Base-by-base conservation (phyloP, 2,888 invertebrate genomes). In the Meteorus cinctellus region DNA sequence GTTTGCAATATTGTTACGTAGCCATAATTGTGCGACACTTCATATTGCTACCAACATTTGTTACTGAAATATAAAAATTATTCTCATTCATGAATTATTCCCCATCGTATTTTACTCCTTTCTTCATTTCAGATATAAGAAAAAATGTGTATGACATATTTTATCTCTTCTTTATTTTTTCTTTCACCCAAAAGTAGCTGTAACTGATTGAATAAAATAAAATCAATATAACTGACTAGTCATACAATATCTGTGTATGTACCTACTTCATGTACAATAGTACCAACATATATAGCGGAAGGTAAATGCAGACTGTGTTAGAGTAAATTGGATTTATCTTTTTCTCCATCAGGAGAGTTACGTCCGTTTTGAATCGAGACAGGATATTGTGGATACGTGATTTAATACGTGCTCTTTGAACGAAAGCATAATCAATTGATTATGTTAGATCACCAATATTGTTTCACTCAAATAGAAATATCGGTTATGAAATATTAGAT, bases 291-390 rank as follows among this genome's bases (percentile, higher is more conserved):
- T n/a, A 55, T 27, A 55, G 27, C 16, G 69, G 70, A 70, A 70
- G 59, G 55, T 14, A 55, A 55, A 29, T 59, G 36, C 45, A 48
- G 68, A 70, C 34, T 27, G 24, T 24, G 59, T 24, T 55, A 55
- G 24, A 27, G 34, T 59, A 70, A 70, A 70, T 70, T 55, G 70
- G 31, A 70, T 70, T 70, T 70, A 70, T 70, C 55, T 70, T 70
- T 59, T 55, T 16, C 70, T 70, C 70, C 36, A 59, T 70, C 34
- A 19, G 55, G 70, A 59, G 59, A 70, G 31, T 70, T 36, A 70
- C 70, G 60, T 70, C 70, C 70, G 70, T 36, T 59, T 70, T 59
- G 59, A 70, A 70, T 70, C 70, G 24, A 70, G 55, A 59, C 34
- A 55, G 59, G 59, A 70, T 70, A 70, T 70, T 51, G 51, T 59